Percentiles rank a stretch among this genome's conserved stretches.
Evolutionary conservation across 2,797 vertebrate genomes (phyloP).

Genomic region (Tiaroga cobitis): DNA sequence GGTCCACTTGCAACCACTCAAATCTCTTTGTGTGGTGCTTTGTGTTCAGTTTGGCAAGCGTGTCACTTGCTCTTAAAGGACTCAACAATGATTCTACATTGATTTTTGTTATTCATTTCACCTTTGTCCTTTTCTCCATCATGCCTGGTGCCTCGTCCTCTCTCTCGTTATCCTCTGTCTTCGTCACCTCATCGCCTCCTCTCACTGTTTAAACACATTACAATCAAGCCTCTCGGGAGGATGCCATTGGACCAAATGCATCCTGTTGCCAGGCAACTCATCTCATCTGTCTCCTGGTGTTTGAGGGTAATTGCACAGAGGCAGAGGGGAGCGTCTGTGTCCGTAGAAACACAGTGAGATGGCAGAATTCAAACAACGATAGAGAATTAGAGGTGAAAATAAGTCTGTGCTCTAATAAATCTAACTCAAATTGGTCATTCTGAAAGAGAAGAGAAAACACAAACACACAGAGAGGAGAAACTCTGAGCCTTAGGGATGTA

Average conservation of each 20-base stretch:
- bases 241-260: constrained; percentile 82
- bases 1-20: neutral
- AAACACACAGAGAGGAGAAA: neutral
- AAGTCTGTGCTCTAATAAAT: constrained; percentile 11
- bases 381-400: constrained; percentile 8
- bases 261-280: constrained; percentile 84
- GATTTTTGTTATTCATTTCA: constrained; percentile 1
- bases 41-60: neutral
- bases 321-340: neutral
- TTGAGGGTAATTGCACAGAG: constrained; percentile 77
- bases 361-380: neutral
- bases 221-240: constrained; percentile 78
- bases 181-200: constrained; percentile 40
- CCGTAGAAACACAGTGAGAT: constrained; percentile 1
- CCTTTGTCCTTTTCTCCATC: constrained; percentile 6
- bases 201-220: constrained; percentile 80
- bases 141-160: neutral
- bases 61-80: constrained; percentile 23
- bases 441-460: too few relatives aligned
- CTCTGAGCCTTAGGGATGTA: too few relatives aligned
- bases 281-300: constrained; percentile 79
- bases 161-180: constrained; percentile 40
- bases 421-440: neutral
- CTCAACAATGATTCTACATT: neutral
- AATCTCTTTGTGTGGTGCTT: neutral